These are phyloP conservation scores for Agrilus cyanescens DNA, from an alignment of 2,888 invertebrate genomes.

Conservation along the genomic window DNA sequence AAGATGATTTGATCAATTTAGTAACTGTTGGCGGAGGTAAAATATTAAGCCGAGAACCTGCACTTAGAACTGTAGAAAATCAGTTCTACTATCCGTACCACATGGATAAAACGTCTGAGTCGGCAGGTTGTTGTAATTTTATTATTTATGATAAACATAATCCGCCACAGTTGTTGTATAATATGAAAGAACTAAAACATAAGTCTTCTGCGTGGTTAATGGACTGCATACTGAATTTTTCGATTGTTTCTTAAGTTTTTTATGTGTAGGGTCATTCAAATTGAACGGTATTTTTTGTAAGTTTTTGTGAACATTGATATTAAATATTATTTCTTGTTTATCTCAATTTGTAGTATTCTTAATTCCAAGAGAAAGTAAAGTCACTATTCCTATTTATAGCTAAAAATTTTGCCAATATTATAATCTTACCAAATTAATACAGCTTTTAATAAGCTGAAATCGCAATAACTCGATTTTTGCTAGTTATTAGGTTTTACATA, in stretches of 20 bases:
- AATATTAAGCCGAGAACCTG: constrained; percentile 21
- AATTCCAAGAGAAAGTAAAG: too few relatives aligned
- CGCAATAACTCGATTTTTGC: too few relatives aligned
- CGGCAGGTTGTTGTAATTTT: constrained; percentile 20
- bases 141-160: constrained; percentile 24
- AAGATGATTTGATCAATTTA: constrained; percentile 18
- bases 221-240: constrained; percentile 23
- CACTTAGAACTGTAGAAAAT: constrained; percentile 17
- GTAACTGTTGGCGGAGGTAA: constrained; percentile 24
- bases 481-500: too few relatives aligned
- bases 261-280: too few relatives aligned
- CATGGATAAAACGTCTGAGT: constrained; percentile 3
- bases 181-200: constrained; percentile 24
- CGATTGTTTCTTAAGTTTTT: neutral
- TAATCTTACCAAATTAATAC: too few relatives aligned
- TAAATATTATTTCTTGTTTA: too few relatives aligned
- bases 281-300: too few relatives aligned
- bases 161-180: constrained; percentile 20
- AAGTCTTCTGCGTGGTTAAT: constrained; percentile 26
- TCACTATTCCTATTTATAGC: too few relatives aligned
- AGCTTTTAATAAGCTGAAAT: too few relatives aligned
- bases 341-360: too few relatives aligned
- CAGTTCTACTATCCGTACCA: constrained; percentile 13
- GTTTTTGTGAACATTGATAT: too few relatives aligned
- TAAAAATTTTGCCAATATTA: too few relatives aligned